phyloP scores from a whole-genome alignment of 2,888 invertebrate genomes.

The Notocelia uddmanniana region DNA sequence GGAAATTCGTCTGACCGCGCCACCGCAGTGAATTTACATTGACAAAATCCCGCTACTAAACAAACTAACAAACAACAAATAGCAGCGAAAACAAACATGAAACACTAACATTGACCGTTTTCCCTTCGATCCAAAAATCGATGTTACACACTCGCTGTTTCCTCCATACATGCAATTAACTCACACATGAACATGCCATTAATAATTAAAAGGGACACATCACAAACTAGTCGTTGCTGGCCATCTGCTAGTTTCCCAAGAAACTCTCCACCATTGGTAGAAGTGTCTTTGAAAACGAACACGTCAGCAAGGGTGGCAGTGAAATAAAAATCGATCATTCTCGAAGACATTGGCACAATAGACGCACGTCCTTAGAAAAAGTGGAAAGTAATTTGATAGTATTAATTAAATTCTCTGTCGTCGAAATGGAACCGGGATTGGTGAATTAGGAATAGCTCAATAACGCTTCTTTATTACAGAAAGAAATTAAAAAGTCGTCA shows the following conservation, averaged over 20 bases:
- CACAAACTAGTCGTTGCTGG: conserved; percentile 57
- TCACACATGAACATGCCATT: conserved; percentile 57
- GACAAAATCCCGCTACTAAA: conserved; percentile 29
- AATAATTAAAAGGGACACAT: conserved; percentile 73
- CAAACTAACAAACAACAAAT: conserved; percentile 44
- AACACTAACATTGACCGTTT: conserved; percentile 59
- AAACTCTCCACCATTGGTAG: conserved; percentile 56
- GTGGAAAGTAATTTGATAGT: not conserved
- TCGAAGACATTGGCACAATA: conserved; percentile 50
- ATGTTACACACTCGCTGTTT: conserved; percentile 47
- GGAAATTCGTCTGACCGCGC: not conserved
- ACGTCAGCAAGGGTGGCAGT: conserved; percentile 72
- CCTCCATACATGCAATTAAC: conserved; percentile 49
- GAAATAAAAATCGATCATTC: conserved; percentile 72
- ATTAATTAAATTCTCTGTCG: not conserved
- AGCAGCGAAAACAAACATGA: conserved; percentile 51
- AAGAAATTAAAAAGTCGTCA: conserved; percentile 27
- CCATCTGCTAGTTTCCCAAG: conserved; percentile 69
- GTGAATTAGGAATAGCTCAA: conserved; percentile 16
- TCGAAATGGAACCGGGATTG: conserved; percentile 23
- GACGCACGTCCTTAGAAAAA: conserved; percentile 56
- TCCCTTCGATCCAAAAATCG: conserved; percentile 59
- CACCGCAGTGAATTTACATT: conserved; percentile 6
- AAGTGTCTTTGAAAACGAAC: conserved; percentile 67
- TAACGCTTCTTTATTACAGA: conserved; percentile 26